Percentiles rank a stretch among this genome's conserved stretches.
These are phyloP conservation scores for Pseudochirops cupreus DNA, from an alignment of 2,797 vertebrate genomes.

Conservation along the genomic window DNA sequence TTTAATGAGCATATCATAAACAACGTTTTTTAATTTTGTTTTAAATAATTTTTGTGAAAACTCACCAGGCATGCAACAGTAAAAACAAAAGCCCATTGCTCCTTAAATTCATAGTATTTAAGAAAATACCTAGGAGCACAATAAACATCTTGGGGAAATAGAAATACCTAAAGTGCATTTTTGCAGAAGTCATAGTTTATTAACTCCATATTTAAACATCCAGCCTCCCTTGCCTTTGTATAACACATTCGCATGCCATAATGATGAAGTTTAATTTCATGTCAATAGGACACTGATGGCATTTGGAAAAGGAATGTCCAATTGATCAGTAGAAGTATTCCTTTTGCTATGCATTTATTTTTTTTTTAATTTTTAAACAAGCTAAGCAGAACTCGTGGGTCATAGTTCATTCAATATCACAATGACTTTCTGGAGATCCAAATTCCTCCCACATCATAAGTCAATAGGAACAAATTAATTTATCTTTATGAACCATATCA, in stretches of 20 bases:
- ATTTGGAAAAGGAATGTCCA: not conserved
- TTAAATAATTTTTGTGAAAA: not conserved
- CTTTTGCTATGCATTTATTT: not conserved
- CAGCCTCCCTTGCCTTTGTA: not conserved
- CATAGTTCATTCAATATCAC: not conserved
- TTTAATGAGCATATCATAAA: not conserved
- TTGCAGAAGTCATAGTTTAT: not conserved
- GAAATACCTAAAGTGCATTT: not conserved
- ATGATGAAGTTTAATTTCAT: not conserved
- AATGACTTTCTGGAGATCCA: not conserved
- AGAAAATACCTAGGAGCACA: not conserved
- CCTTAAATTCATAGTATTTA: not conserved
- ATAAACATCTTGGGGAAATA: not conserved
- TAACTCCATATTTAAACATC: not conserved
- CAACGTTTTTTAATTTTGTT: not conserved
- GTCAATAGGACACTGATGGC: not conserved
- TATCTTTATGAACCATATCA: not conserved
- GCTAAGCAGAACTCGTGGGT: not conserved
- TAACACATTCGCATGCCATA: not conserved
- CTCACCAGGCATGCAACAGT: not conserved
- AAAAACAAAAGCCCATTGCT: slow-evolving; percentile 1
- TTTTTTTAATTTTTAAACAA: not conserved
- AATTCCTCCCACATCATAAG: not conserved
- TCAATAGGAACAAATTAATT: not conserved
- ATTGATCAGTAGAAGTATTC: not conserved